Evolutionary conservation across 2,797 vertebrate species (phyloP).

Genomic region (Thunnus albacares): DNA sequence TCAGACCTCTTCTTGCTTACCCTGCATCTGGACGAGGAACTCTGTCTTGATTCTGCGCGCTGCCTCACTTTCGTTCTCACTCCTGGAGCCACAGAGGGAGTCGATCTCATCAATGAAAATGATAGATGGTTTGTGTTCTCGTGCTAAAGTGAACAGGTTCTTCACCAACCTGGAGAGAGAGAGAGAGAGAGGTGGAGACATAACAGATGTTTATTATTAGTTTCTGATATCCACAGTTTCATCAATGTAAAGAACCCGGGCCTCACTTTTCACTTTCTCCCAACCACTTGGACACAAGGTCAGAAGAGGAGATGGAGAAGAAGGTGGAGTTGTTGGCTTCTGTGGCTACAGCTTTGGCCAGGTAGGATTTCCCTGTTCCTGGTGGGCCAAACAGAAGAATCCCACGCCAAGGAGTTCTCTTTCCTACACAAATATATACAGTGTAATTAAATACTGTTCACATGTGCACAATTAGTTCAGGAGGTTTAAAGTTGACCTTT

Average conservation of each 20-base stretch:
- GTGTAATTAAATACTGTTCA: background rate
- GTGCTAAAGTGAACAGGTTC: constrained; percentile 92
- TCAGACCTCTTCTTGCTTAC: constrained; percentile 68
- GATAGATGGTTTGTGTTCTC: constrained; percentile 95
- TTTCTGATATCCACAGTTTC: background rate
- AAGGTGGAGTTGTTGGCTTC: constrained; percentile 98
- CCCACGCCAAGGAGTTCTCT: constrained; percentile 96
- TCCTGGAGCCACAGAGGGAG: constrained; percentile 94
- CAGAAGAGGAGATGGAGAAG: constrained; percentile 95
- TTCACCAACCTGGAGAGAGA: constrained; percentile 91
- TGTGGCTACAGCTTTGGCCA: constrained; percentile 97
- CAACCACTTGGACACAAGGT: constrained; percentile 97
- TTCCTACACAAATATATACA: constrained; percentile 83
- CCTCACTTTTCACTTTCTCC: constrained; percentile 98
- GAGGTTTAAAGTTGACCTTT: background rate
- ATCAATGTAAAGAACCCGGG: background rate
- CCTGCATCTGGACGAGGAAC: constrained; percentile 98
- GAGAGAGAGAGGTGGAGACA: background rate
- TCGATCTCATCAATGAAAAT: constrained; percentile 98
- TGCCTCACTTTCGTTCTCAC: constrained; percentile 96
- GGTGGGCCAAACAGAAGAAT: constrained; percentile 96
- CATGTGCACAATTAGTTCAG: background rate
- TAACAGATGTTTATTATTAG: background rate
- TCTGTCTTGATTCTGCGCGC: constrained; percentile 96
- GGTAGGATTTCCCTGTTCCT: constrained; percentile 96